Evolutionary conservation across 1,140 invertebrate genomes (phyloP), one percentile per base, ranked within the genome.

Genomic region (Xylocopa sonorina): DNA sequence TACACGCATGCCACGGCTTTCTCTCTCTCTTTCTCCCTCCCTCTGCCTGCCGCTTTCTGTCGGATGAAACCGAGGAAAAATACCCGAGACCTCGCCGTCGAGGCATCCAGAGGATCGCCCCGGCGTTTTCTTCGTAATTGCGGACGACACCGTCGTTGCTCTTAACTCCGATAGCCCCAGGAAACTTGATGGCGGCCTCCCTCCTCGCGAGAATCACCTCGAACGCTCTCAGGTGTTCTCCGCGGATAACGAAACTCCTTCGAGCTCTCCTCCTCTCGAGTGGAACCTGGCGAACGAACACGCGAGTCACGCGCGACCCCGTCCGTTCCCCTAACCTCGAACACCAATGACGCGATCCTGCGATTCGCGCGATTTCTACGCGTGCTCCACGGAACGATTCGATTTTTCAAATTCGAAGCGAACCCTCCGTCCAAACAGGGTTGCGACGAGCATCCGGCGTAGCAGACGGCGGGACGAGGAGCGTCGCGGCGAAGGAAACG

Each of bases 41-140:
- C 27, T 29, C 27, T 63, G 34, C 43, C 14, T n/a, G 21, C 10
- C 12, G 41, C 63, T 48, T 10, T 27, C 12, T 12, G 5, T 51
- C 29, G 16, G 63, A 58, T 27, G 41, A 76, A 72, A 58, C 48
- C 38, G 14, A 53, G 50, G 51, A 69, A 80, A 80, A 74, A 67
- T 48, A 27, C 29, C 9, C 29, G 63, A 63, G 46, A 51, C 4
- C 53, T 71, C 53, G 12, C 7, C n/a, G 16, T 41, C 32, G 2
- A n/a, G 53, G 16, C 41, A 3, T 67, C 46, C 64, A 46, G 41
- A 63, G n/a, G n/a, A 69, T 69, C 50, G 41, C 41, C n/a, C n/a
- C 14, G 32, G 6, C 7, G 34, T 64, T 64, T 38, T 29, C 60
- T n/a, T 41, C 34, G 72, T 74, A 74, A 74, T 74, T 74, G 58